Evolutionary conservation across 2,888 invertebrate species (phyloP), one percentile per base, ranked within the genome.

Genomic region (Cheilosia vernalis): DNA sequence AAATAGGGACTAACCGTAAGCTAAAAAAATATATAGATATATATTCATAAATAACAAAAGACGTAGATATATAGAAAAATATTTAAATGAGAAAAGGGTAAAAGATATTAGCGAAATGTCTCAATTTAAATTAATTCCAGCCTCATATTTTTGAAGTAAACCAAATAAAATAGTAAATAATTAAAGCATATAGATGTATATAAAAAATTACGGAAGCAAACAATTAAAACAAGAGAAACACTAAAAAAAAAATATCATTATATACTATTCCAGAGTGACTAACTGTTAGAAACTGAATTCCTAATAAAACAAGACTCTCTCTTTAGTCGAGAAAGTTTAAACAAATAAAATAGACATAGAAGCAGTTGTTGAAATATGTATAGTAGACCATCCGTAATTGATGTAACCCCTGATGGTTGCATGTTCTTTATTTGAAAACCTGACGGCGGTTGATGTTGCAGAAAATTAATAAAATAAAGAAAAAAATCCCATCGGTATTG

Each of bases 271-370:
- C 51, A 24, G 15, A 44, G 30, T 42, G 53, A 55, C 40, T 44
- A 67, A 67, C 42, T 42, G 40, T 67, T 67, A 30, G 9, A 67
- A 67, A 55, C 27, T 55, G 19, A 55, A 66, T 67, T 67, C 40
- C 55, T 44, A 44, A 55, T 42, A 30, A 56, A 67, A 30, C 47
- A 33, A 33, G 27, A 47, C 27, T 19, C 33, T 47, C 30, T 63
- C 7, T 63, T 44, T 17, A 61, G 24, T 61, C 27, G 13, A 47
- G 37, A 64, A 64, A 64, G 10, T 24, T 4, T 1, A 2, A 21
- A 51, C 37, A 30, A 66, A 40, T 19, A 53, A n/a, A 64, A 49
- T 19, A 33, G 19, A 44, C 9, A n/a, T 6, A 30, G 13, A 30
- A 2, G 33, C 27, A 24, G n/a, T 27, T 44, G 40, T 44, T 44